These are phyloP conservation scores for Tragelaphus imberbis DNA, from an alignment of 2,113 vertebrate genomes.

Conservation along the genomic window DNA sequence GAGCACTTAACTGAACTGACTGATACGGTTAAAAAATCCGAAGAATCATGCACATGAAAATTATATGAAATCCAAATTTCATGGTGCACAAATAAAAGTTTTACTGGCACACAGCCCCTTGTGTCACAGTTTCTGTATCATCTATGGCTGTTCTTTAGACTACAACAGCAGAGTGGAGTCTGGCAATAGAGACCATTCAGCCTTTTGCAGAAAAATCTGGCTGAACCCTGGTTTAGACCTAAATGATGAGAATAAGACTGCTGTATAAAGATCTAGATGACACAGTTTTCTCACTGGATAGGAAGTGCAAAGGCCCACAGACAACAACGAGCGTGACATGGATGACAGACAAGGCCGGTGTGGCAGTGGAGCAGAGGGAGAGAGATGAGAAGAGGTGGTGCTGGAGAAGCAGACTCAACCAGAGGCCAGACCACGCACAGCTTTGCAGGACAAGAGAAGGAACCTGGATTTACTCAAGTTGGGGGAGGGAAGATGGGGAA, in stretches of 20 bases:
- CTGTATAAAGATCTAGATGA: neutral
- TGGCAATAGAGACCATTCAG: neutral
- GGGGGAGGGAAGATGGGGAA: neutral
- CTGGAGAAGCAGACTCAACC: neutral
- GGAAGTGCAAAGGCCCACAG: neutral
- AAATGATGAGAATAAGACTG: neutral
- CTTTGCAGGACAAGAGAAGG: neutral
- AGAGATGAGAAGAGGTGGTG: neutral
- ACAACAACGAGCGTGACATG: neutral
- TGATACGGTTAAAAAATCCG: neutral
- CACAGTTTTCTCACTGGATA: neutral
- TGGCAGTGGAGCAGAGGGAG: neutral
- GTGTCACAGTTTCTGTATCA: neutral
- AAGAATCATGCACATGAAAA: neutral
- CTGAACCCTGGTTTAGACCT: neutral
- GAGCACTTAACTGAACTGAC: neutral
- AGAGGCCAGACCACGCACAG: neutral
- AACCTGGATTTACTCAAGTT: neutral
- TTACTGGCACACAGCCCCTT: neutral
- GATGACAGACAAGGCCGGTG: neutral
- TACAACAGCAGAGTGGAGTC: neutral
- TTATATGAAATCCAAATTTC: constrained; percentile 9
- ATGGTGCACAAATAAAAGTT: neutral
- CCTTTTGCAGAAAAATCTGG: neutral
- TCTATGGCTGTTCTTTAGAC: neutral